phyloP scores from a whole-genome alignment of 2,888 invertebrate species.

The Dolomedes plantarius region DNA sequence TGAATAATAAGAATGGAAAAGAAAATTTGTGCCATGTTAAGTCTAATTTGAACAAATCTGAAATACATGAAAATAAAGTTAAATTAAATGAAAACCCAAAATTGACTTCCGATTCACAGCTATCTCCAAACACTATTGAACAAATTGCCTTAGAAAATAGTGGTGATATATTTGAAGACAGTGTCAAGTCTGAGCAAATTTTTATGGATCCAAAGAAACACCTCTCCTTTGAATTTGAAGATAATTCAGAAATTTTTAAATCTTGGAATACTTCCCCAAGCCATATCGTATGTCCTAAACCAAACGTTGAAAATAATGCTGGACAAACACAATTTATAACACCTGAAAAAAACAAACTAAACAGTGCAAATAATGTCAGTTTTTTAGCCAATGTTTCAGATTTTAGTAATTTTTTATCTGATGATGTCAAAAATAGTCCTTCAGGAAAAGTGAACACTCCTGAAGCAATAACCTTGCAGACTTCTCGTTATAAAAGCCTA shows the following conservation, averaged over 20 bases:
- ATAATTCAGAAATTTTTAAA: slow-evolving; percentile 44
- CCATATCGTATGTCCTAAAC: neutral
- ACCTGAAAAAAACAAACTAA: neutral
- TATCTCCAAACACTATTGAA: neutral
- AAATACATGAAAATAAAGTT: no score
- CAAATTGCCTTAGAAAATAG: slow-evolving; percentile 31
- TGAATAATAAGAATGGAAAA: no score
- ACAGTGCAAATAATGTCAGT: neutral
- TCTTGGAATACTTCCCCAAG: slow-evolving; percentile 30
- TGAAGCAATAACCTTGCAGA: neutral
- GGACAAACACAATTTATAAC: neutral
- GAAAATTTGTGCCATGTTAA: no score
- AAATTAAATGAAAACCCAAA: no score
- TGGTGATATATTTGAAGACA: slow-evolving; percentile 49
- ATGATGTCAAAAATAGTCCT: slow-evolving; percentile 37
- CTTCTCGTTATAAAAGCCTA: neutral
- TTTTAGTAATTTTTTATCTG: slow-evolving; percentile 44
- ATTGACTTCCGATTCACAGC: neutral
- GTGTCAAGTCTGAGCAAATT: neutral
- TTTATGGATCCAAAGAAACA: neutral
- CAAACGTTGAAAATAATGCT: neutral
- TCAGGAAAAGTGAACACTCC: neutral
- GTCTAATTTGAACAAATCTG: no score
- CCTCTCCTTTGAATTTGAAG: slow-evolving; percentile 10
- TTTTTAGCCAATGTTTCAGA: neutral